phyloP scores from a whole-genome alignment of 64 coral and sea anemone species.

The Hydrozoanthus tunicans region DNA sequence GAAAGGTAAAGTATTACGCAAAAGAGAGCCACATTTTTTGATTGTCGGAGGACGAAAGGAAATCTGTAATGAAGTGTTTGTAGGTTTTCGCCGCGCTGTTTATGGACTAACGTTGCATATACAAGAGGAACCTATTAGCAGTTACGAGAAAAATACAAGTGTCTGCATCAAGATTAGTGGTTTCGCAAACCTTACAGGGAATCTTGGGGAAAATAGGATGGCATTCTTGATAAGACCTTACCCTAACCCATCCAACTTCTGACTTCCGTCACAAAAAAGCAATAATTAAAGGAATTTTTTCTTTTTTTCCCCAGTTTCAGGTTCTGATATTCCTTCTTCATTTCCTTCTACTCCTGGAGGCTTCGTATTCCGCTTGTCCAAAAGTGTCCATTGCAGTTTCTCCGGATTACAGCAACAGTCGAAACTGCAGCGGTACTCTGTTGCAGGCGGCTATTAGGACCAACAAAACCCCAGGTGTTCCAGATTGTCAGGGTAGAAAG shows the following conservation, averaged over 20 bases:
- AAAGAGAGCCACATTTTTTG: neutral
- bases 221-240: neutral
- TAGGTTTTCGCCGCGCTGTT: neutral
- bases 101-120: neutral
- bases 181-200: too few species aligned
- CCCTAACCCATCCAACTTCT: too few species aligned
- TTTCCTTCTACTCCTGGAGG: neutral
- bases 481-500: conserved; percentile 7
- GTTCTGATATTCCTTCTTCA: neutral
- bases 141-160: neutral
- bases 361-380: conserved; percentile 4
- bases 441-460: neutral
- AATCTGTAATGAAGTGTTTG: neutral
- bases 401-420: conserved; percentile 9
- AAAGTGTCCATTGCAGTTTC: conserved; percentile 20
- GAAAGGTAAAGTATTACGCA: neutral
- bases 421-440: conserved; percentile 27
- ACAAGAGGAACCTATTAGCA: neutral
- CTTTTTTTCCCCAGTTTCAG: neutral
- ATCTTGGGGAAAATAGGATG: too few species aligned
- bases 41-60: conserved; percentile 25
- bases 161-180: neutral
- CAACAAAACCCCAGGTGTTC: neutral
- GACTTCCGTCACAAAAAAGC: neutral
- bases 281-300: neutral